Conservation (phyloP, 2,888 invertebrate genomes). For the Thumatha senex region DNA sequence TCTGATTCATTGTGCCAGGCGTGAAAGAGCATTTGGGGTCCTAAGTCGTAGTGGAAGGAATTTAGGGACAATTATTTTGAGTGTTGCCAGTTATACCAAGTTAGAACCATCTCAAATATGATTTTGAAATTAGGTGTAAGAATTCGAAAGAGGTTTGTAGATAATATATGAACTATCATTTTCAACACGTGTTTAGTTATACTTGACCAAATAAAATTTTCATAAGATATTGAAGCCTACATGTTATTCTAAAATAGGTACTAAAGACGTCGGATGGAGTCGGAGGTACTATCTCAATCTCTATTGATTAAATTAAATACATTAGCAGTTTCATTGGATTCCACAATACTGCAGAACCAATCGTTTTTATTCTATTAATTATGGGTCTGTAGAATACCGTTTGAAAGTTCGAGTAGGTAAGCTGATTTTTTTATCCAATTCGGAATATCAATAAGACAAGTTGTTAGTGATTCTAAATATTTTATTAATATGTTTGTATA, state of each 20-base stretch:
- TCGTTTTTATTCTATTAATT: no score
- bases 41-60: no score
- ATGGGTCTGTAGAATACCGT: background rate
- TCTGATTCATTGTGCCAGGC: no score
- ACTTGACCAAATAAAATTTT: background rate
- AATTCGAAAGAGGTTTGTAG: background rate
- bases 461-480: slow-evolving; percentile 29
- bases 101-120: no score
- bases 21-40: background rate
- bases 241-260: background rate
- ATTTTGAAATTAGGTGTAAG: no score
- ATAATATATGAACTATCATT: background rate
- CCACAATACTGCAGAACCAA: no score
- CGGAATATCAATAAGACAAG: slow-evolving; percentile 16
- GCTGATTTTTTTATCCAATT: no score
- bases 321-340: no score
- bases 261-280: background rate
- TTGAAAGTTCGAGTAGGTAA: slow-evolving; percentile 1
- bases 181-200: no score
- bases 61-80: background rate
- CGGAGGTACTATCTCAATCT: background rate
- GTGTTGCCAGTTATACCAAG: no score
- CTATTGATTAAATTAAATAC: no score
- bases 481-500: slow-evolving; percentile 39
- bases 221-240: background rate